Conservation (phyloP, 2,113 vertebrate genomes). For the Protobothrops mucrosquamatus region DNA sequence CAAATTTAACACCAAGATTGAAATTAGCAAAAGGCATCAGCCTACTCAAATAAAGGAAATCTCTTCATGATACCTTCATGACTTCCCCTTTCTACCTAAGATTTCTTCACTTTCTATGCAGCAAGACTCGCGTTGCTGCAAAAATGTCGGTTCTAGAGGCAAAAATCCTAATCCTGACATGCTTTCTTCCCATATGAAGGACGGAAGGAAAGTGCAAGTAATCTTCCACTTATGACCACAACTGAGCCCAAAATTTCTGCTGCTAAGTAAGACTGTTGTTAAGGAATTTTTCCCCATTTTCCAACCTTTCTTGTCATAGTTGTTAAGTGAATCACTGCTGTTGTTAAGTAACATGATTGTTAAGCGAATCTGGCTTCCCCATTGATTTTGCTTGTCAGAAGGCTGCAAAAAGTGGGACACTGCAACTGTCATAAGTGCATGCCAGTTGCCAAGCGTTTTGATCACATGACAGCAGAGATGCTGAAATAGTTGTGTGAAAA, state of each 20-base stretch:
- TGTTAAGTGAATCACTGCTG: not conserved
- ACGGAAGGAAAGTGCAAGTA: not conserved
- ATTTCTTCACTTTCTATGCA: not conserved
- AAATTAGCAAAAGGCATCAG: not conserved
- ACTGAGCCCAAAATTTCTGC: not conserved
- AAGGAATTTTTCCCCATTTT: not conserved
- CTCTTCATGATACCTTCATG: not conserved
- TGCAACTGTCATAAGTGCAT: not conserved
- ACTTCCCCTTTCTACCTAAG: not conserved
- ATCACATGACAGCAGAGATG: not conserved
- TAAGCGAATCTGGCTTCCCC: not conserved
- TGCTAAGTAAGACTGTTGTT: not conserved
- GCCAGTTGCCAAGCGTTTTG: not conserved
- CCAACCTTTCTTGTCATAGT: not conserved
- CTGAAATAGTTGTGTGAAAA: not conserved
- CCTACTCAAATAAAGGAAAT: not conserved
- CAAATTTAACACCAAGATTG: not conserved
- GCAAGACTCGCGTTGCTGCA: not conserved
- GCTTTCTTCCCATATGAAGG: not conserved
- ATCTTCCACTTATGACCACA: not conserved
- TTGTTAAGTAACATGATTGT: not conserved
- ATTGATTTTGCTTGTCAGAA: not conserved
- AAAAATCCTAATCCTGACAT: not conserved
- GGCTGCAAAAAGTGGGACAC: not conserved
- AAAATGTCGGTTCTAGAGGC: not conserved